Base-by-base conservation (phyloP, 2,797 vertebrate species). In the Lithobates sylvaticus region DNA sequence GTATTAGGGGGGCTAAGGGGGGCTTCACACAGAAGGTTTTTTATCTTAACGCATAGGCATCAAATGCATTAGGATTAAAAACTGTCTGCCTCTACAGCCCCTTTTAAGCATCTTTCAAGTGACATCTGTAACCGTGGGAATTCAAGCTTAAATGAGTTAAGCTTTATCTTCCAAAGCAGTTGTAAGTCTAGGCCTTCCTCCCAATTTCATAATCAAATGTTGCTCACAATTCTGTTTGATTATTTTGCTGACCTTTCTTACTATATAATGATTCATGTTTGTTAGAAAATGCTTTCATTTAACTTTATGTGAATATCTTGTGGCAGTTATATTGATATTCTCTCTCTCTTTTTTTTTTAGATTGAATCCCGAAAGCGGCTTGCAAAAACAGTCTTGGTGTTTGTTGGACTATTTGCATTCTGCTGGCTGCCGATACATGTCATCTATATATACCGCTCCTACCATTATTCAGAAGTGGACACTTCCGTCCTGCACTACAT, bases 401-500 rank as follows among this genome's bases (percentile, higher is more conserved):
- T 99, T 16, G 98, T 99, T 78, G 96, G 93, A 75, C 96, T 99
- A 86, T 99, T 99, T 23, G 98, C 98, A 16, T 92, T 98, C 44
- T 99, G 97, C 89, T 99, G 98, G 98, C 96, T 99, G 18, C 98
- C 98, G 71, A 98, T 94, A 88, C 98, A 99, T 0, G 42, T 97
- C 84, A 95, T 99, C 93, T 99, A 98, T 92, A 91, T 99, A 36
- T 98, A 99, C 86, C 97, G 98, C 1, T 99, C 97, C 86, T 99
- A 97, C 91, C 96, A 97, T 93, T 99, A 99, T 90, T 95, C 96
- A 0, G 91, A 98, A 92, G 97, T 98, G 88, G 98, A 99, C 95
- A 97, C 96, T 0, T 99, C 98, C 1, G 85, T 96, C 91, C 91
- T 92, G 80, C 98, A 99, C 88, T 97, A 97, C 68, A 67, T 98